Base-by-base conservation (phyloP, 2,113 vertebrate species). In the Oreotrochilus melanogaster region DNA sequence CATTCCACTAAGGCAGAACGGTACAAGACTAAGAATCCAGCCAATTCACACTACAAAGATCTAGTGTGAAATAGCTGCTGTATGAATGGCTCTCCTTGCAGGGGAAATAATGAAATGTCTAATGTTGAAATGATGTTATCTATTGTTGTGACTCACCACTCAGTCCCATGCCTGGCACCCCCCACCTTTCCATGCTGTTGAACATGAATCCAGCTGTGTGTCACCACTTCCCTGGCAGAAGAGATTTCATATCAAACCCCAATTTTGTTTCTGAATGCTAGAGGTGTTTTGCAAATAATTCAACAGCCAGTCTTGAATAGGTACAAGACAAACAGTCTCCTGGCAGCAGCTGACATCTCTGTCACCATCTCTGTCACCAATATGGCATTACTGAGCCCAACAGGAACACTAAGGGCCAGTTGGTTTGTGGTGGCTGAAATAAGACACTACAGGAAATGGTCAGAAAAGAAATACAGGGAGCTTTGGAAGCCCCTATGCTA, bases 121-220 rank as follows among this genome's bases (percentile, higher is more conserved):
- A 27, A 31, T 25, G 18, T 31, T 70, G 58, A 73, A 95, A 45
- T 31, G n/a, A 33, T 11, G 25, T 8, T 69, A 12, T 24, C 8
- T 76, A 5, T 75, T 39, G 30, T 33, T 65, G 54, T 86, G 78
- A 88, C 93, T 93, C 69, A 94, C 92, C 91, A 47, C 81, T 53
- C 30, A 66, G 43, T 39, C 72, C 78, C 37, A 62, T 33, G 76
- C 51, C 28, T 54, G 43, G 39, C 11, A 2, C 24, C 53, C 47
- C n/a, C 39, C 1, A 13, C 24, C 43, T 47, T 54, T 66, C 86
- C 57, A 23, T 33, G 14, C 51, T 35, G 19, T 64, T 24, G 21
- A 72, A 75, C 15, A 5, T 28, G 14, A 37, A 71, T 45, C 86
- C 83, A 84, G 83, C 43, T 39, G 39, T 0, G 4, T 2, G 4